Conservation (phyloP, 1,140 invertebrate genomes). For the Tetramorium parvispinum region DNA sequence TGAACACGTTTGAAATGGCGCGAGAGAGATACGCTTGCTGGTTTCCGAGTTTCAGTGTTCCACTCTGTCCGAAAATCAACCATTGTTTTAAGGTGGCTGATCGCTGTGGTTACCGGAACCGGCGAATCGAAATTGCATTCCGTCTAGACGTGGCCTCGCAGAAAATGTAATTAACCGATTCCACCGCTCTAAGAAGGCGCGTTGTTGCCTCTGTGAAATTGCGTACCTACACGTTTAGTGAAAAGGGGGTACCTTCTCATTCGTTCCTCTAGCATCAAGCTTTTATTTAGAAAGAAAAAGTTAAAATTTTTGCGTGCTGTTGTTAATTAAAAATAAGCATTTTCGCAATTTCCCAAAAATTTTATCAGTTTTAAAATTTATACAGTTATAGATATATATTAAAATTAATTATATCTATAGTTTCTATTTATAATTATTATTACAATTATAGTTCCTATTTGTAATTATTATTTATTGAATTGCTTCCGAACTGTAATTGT, state of each 20-base stretch:
- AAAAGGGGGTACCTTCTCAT: slow-evolving; percentile 8
- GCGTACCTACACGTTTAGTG: slow-evolving; percentile 26
- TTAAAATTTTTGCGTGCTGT: background rate
- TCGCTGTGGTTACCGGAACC: slow-evolving; percentile 38
- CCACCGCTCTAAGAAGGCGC: slow-evolving; percentile 37
- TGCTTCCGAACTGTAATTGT: background rate
- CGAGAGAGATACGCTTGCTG: slow-evolving; percentile 8
- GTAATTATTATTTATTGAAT: background rate
- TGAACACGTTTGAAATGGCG: slow-evolving; percentile 14
- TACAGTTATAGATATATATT: background rate
- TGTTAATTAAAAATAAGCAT: background rate
- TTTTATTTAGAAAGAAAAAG: background rate
- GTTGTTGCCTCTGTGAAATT: slow-evolving; percentile 9
- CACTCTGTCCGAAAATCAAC: slow-evolving; percentile 15
- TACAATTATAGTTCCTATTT: background rate
- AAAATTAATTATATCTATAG: background rate
- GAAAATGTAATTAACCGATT: slow-evolving; percentile 72
- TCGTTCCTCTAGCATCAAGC: background rate
- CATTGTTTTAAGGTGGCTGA: slow-evolving; percentile 32
- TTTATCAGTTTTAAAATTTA: background rate
- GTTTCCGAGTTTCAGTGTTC: slow-evolving; percentile 24
- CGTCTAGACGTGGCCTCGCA: slow-evolving; percentile 58
- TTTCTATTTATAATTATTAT: background rate
- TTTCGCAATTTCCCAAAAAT: background rate
- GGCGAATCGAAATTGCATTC: slow-evolving; percentile 72